phyloP scores from a whole-genome alignment of 1,140 invertebrate species.

The Leptinotarsa undecemlineata region DNA sequence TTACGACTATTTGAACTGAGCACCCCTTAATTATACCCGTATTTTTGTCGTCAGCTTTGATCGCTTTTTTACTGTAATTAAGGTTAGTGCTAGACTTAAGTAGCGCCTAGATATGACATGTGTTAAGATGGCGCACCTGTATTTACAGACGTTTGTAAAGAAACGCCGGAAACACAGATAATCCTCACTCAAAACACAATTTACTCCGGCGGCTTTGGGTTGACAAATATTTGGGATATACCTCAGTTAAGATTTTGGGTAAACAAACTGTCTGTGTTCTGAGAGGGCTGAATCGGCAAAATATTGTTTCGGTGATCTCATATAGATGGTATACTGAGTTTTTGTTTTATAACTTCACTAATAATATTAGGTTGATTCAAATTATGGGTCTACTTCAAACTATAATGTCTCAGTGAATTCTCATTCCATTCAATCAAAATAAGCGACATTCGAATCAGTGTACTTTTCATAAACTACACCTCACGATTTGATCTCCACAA shows the following conservation, averaged over 20 bases:
- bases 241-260: neutral
- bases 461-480: too few species aligned
- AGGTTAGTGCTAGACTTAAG: slow-evolving; percentile 20
- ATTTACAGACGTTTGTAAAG: slow-evolving; percentile 29
- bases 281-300: neutral
- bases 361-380: neutral
- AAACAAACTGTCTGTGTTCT: neutral
- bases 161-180: slow-evolving; percentile 35
- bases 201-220: slow-evolving; percentile 9
- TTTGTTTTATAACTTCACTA: too few species aligned
- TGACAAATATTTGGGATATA: slow-evolving; percentile 13
- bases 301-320: neutral
- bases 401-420: neutral
- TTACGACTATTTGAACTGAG: slow-evolving; percentile 6
- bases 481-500: too few species aligned
- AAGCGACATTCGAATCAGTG: neutral
- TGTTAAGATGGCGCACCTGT: slow-evolving; percentile 37
- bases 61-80: slow-evolving; percentile 2
- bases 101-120: slow-evolving; percentile 36
- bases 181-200: slow-evolving; percentile 26
- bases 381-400: neutral
- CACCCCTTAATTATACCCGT: slow-evolving; percentile 9
- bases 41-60: slow-evolving; percentile 9
- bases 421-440: neutral
- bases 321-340: neutral